Evolutionary conservation across 2,113 vertebrate species (phyloP).

Genomic region (Phainopepla nitens): DNA sequence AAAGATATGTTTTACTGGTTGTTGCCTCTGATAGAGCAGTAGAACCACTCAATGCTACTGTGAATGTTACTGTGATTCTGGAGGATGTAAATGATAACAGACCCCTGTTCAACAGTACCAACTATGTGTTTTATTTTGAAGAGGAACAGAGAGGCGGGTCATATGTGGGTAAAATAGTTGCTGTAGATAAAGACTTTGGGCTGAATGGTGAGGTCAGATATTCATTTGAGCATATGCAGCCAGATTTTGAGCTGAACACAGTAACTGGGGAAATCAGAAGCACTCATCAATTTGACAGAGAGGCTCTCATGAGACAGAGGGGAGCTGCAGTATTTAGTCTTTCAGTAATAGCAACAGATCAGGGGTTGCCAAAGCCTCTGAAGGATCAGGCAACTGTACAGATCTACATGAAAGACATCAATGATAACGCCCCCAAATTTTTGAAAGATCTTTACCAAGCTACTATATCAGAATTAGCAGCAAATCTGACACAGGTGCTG

Average conservation of each 20-base stretch:
- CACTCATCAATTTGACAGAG: slow-evolving; percentile 88
- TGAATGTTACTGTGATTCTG: slow-evolving; percentile 89
- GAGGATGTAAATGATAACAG: slow-evolving; percentile 97
- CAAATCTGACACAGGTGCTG: slow-evolving; percentile 88
- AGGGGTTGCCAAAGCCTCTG: slow-evolving; percentile 92
- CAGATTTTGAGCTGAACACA: slow-evolving; percentile 90
- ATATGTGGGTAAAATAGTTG: slow-evolving; percentile 83
- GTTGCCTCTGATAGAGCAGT: slow-evolving; percentile 90
- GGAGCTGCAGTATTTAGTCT: slow-evolving; percentile 91
- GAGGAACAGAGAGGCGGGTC: slow-evolving; percentile 91
- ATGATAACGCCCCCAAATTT: slow-evolving; percentile 95
- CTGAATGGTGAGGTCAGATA: slow-evolving; percentile 92
- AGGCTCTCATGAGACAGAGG: slow-evolving; percentile 88
- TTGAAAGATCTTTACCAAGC: slow-evolving; percentile 95
- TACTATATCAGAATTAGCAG: slow-evolving; percentile 89
- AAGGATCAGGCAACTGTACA: slow-evolving; percentile 95
- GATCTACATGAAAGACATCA: slow-evolving; percentile 92
- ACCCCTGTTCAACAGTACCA: slow-evolving; percentile 95
- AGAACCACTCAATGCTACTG: slow-evolving; percentile 86
- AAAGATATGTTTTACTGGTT: slow-evolving; percentile 85
- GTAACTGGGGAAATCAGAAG: slow-evolving; percentile 87
- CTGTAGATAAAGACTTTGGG: slow-evolving; percentile 91
- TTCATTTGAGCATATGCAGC: slow-evolving; percentile 85
- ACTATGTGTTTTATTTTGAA: slow-evolving; percentile 93
- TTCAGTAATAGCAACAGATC: slow-evolving; percentile 85